Percentiles rank a stretch among this genome's conserved stretches.
These are phyloP conservation scores for Trichomalopsis sarcophagae DNA, from an alignment of 1,140 invertebrate genomes.

Conservation along the genomic window DNA sequence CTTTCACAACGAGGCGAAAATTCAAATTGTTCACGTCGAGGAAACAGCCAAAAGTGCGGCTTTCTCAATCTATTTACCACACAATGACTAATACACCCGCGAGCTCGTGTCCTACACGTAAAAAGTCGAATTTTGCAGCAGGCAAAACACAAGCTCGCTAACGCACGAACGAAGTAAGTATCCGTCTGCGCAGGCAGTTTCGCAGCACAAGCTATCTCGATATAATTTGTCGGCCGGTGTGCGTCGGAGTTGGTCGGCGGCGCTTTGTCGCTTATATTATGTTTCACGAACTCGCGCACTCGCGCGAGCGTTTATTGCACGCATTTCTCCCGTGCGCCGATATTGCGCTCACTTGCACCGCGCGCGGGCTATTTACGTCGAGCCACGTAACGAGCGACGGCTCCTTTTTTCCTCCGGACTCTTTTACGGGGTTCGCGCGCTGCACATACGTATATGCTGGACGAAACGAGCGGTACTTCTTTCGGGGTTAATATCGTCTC, in stretches of 20 bases:
- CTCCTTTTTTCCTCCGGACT: not conserved
- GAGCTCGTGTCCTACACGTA: not conserved
- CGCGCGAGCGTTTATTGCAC: not conserved
- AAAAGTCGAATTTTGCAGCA: not conserved
- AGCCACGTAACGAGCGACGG: not conserved
- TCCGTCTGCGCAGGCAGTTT: not conserved
- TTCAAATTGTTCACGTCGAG: not conserved
- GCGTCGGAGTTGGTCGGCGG: not conserved
- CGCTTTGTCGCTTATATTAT: slow-evolving; percentile 16
- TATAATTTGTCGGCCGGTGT: not conserved
- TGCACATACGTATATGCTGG: no score
- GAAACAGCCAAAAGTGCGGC: not conserved
- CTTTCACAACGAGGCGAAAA: not conserved
- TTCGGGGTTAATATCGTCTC: slow-evolving; percentile 18
- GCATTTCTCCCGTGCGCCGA: not conserved
- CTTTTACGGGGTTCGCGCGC: not conserved
- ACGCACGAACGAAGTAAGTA: no score
- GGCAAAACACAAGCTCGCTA: not conserved
- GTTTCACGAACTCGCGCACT: not conserved
- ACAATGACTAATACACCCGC: not conserved
- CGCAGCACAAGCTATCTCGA: not conserved
- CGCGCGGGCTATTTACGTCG: not conserved
- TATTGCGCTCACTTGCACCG: slow-evolving; percentile 1
- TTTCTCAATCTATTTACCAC: not conserved
- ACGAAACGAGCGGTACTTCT: slow-evolving; percentile 16